Base-by-base conservation (phyloP, 2,797 vertebrate genomes). In the Eulemur mongoz region DNA sequence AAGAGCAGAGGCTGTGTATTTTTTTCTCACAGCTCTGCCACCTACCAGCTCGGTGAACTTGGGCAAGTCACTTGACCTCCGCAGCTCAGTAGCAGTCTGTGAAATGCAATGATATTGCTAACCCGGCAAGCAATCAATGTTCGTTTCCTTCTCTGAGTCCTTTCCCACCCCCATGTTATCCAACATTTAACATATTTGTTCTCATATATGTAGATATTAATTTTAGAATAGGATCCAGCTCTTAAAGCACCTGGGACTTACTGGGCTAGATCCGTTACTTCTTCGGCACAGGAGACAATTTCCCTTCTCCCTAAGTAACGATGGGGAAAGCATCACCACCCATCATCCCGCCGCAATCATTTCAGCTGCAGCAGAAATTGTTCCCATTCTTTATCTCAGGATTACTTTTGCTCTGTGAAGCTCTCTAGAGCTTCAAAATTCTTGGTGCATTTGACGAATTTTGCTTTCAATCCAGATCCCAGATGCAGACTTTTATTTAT, bases 361-460 rank as follows among this genome's bases (percentile, higher is more conserved):
- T 93, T 94, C 89, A 87, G 70, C 72, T 32, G 48, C 72, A 6
- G 69, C 79, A 83, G 25, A 96, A 94, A 97, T 72, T 5, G 8
- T 83, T 92, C 48, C 87, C 70, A 57, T 91, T 95, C 61, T 96
- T 96, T 92, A 96, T 94, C 91, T 93, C 59, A n/a, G 83, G 89
- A 94, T 95, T 93, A 75, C 92, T 94, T 91, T 96, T 95, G 65
- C 76, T 85, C 52, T 3, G 30, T 30, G 92, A 69, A 57, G 75
- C 86, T 93, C 83, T 97, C 61, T 48, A 54, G 79, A 95, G 93
- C 76, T 96, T 97, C 85, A 93, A 57, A 84, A 95, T 96, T 94
- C 91, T 84, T 65, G 48, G 72, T 93, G 76, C 80, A 67, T 94
- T 92, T 86, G 81, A 91, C 4, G 4, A 83, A 92, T 96, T 89